Base-by-base conservation (phyloP, 2,797 vertebrate genomes). In the Oreortyx pictus region DNA sequence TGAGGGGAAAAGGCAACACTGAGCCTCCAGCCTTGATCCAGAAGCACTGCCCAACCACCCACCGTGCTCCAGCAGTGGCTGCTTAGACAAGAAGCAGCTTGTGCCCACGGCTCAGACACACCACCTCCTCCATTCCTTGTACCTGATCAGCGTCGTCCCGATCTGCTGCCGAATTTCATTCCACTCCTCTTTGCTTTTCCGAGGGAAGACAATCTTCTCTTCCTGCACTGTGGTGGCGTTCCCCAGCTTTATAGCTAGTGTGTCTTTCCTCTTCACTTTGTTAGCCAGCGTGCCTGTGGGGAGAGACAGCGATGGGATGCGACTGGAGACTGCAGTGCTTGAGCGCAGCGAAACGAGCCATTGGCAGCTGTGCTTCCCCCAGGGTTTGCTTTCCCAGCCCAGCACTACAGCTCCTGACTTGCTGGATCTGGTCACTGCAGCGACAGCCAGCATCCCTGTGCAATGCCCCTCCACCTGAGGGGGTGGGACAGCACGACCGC, bases 161-260 rank as follows among this genome's bases (percentile, higher is more conserved):
- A 99, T 99, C 97, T 99, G 99, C 3, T 99, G 98, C 83, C 99
- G 98, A 70, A 99, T 99, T 97, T 99, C 98, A 13, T 99, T 99
- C 99, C 99, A 99, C 94, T 99, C 99, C 95, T 99, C 99, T 92
- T 98, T 98, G 98, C 98, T 99, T 97, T 99, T 99, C 96, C 98
- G 98, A 92, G 99, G 99, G 94, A 99, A 98, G 49, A 97, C 93
- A 0, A 96, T 97, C 96, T 98, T 98, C 79, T 98, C 98, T 46
- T 97, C 97, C 64, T 96, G 95, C 75, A 59, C 98, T 68, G 61
- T 89, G 4, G 97, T 91, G 17, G 97, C 95, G 86, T 92, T 98
- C 97, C 98, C 98, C 95, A 99, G 97, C 96, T 99, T 99, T 96
- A 99, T 98, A 57, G 99, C 99, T 31, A 99, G 96, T 0, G 99